A percentile compares a stretch with the other conserved stretches of the same genome.
Evolutionary conservation across 2,113 vertebrate genomes (phyloP).

Genomic region (Ciconia boyciana): DNA sequence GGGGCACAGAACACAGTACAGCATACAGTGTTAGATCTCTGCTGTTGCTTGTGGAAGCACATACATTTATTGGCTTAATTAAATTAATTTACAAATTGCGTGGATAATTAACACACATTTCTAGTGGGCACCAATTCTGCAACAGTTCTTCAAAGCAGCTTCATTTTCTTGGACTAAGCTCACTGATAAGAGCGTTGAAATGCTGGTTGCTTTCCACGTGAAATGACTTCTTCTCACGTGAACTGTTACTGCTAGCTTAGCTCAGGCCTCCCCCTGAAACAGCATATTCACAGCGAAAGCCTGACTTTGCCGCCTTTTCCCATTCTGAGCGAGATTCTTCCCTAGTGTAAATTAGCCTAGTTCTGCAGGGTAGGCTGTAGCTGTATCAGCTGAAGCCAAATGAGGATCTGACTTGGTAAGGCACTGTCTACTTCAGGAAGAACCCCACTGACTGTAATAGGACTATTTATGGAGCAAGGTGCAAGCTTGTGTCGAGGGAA

Average conservation of each 20-base stretch:
- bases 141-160: not conserved
- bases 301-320: not conserved
- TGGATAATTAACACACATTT: not conserved
- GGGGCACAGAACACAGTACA: not conserved
- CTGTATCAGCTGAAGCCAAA: not conserved
- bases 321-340: not conserved
- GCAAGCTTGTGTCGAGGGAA: not conserved
- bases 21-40: not conserved
- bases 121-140: not conserved
- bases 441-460: not conserved
- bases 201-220: not conserved
- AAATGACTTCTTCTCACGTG: fast-evolving
- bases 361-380: not conserved
- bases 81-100: not conserved
- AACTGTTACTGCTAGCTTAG: fast-evolving
- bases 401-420: not conserved
- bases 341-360: not conserved
- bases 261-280: not conserved
- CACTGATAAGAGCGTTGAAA: not conserved
- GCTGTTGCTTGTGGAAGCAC: not conserved
- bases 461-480: not conserved
- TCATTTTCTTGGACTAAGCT: not conserved
- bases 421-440: not conserved
- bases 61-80: not conserved
- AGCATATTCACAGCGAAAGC: not conserved